Percentiles rank a stretch among this genome's conserved stretches.
These are phyloP conservation scores for Adineta ricciae DNA, from an alignment of 2,888 invertebrate species.

Conservation along the genomic window DNA sequence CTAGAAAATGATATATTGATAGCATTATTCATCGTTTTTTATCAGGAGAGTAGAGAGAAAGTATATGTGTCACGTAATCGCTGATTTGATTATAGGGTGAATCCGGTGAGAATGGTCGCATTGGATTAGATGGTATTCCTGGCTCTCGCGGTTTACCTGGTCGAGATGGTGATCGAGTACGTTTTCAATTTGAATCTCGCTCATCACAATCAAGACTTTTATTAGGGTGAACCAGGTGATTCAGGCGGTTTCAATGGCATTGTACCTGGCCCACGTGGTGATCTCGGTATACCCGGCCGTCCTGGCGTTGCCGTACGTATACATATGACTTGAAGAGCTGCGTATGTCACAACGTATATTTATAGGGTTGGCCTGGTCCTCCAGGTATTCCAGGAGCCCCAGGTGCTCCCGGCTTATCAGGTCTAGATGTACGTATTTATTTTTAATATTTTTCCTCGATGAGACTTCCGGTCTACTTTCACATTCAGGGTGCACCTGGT, in stretches of 20 bases:
- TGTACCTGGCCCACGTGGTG: constrained; percentile 33
- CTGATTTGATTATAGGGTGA: background rate
- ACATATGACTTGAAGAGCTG: background rate
- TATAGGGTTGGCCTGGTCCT: background rate
- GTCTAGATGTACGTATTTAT: background rate
- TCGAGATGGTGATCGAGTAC: background rate
- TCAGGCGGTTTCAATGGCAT: background rate
- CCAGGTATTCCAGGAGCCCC: constrained; percentile 32
- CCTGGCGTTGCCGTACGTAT: background rate
- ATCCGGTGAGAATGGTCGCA: background rate
- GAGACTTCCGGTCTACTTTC: background rate
- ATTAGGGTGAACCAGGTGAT: constrained; percentile 15
- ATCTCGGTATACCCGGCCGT: constrained; percentile 28
- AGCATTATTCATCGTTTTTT: background rate
- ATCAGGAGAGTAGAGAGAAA: background rate
- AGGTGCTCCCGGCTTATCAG: constrained; percentile 26
- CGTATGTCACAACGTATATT: background rate
- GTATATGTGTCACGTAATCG: background rate
- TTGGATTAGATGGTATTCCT: background rate
- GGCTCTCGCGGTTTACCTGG: background rate
- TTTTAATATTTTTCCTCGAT: background rate
- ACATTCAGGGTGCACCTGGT: constrained; percentile 31
- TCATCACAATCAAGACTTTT: background rate
- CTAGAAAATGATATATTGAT: background rate
- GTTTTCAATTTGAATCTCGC: background rate